Evolutionary conservation across 2,888 invertebrate genomes (phyloP).

Genomic region (Lamellibrachia columna): DNA sequence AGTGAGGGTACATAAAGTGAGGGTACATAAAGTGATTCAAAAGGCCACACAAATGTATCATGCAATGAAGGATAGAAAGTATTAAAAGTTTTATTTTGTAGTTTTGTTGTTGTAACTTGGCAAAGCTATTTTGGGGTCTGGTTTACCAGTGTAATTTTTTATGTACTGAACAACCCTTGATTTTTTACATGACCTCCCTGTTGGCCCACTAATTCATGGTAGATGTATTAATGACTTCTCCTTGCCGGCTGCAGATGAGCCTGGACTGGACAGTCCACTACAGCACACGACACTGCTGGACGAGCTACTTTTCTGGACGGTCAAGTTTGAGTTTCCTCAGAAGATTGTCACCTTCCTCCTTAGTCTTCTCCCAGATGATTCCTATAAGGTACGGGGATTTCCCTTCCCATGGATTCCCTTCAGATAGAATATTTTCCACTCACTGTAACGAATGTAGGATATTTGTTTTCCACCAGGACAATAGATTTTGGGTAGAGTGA

Average conservation of each 20-base stretch:
- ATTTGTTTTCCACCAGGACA: neutral
- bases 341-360: constrained; percentile 93
- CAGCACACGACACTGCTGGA: constrained; percentile 69
- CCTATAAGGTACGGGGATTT: constrained; percentile 79
- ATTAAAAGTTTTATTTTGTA: too few relatives aligned
- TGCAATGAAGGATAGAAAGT: too few relatives aligned
- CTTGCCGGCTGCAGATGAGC: constrained; percentile 43
- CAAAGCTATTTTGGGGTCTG: too few relatives aligned
- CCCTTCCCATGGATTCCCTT: neutral
- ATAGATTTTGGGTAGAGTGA: neutral
- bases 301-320: constrained; percentile 98
- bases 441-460: neutral
- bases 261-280: constrained; percentile 45
- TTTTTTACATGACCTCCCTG: neutral
- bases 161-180: too few relatives aligned
- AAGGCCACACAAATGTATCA: too few relatives aligned
- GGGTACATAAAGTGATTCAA: too few relatives aligned
- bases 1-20: too few relatives aligned
- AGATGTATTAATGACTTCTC: neutral
- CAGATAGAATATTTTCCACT: neutral
- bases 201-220: neutral
- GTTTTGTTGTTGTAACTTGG: too few relatives aligned
- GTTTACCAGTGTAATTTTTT: too few relatives aligned
- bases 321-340: constrained; percentile 96
- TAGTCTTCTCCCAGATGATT: constrained; percentile 93